Conservation (phyloP, 2,888 invertebrate genomes). For the Kuschelorhynchus macadamiae region DNA sequence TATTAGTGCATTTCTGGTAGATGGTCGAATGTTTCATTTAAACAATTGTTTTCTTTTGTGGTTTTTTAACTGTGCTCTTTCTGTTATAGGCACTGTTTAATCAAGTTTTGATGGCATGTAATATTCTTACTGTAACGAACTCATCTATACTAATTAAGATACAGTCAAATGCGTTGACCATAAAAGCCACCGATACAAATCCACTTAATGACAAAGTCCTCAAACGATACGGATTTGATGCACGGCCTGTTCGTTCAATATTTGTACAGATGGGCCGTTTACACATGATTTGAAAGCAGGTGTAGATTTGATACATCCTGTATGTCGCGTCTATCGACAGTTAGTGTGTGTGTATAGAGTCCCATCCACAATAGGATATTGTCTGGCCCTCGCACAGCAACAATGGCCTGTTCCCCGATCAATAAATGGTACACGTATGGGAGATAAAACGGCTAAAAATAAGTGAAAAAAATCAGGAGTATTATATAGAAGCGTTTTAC, state of each 20-base stretch:
- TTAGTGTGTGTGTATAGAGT: conserved; percentile 4
- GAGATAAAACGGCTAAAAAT: background rate
- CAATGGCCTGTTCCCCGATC: conserved; percentile 15
- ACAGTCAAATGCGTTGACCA: too few species aligned
- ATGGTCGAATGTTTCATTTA: too few species aligned
- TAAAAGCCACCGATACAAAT: conserved; percentile 6
- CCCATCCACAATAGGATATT: conserved; percentile 12
- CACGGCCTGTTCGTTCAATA: conserved; percentile 21
- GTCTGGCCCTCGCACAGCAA: conserved; percentile 15
- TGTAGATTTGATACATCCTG: conserved; percentile 36
- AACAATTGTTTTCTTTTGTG: too few species aligned
- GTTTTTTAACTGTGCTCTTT: too few species aligned
- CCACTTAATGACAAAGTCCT: background rate
- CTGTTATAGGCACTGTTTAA: too few species aligned
- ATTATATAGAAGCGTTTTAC: conserved; percentile 1
- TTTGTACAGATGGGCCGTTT: conserved; percentile 37
- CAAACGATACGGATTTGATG: background rate
- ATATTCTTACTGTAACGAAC: too few species aligned
- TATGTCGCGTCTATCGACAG: conserved; percentile 29
- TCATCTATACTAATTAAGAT: too few species aligned
- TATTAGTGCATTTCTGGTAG: too few species aligned
- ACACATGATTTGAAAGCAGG: conserved; percentile 36
- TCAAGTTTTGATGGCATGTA: too few species aligned
- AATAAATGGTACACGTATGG: background rate
- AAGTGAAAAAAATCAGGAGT: background rate